Percentiles rank a stretch among this genome's conserved stretches.
Evolutionary conservation across 2,113 vertebrate species (phyloP).

Genomic region (Delphinus delphis): DNA sequence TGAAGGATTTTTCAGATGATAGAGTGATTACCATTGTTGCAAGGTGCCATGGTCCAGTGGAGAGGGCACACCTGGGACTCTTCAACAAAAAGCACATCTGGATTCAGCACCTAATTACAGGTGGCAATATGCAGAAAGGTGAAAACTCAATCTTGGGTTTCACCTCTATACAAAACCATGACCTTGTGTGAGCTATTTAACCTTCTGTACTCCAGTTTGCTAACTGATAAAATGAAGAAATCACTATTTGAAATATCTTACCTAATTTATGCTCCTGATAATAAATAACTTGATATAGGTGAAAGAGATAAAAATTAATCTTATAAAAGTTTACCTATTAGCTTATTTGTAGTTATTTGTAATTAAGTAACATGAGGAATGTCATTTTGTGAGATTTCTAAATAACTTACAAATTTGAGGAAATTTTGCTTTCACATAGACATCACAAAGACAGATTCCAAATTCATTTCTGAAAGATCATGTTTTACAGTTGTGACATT

Average conservation of each 20-base stretch:
- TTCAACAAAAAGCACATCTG: neutral
- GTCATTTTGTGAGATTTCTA: neutral
- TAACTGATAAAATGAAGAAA: neutral
- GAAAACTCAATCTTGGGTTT: neutral
- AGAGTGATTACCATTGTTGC: neutral
- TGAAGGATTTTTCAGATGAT: neutral
- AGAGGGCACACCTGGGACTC: neutral
- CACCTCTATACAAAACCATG: neutral
- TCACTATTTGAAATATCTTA: neutral
- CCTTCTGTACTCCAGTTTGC: neutral
- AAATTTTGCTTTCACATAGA: neutral
- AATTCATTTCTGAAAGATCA: neutral
- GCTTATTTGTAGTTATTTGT: neutral
- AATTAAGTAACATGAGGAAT: neutral
- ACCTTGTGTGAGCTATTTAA: neutral
- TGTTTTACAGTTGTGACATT: neutral
- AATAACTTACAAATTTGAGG: neutral
- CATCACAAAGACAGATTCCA: neutral
- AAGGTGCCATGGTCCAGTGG: neutral
- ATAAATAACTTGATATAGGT: neutral
- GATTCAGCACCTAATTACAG: neutral
- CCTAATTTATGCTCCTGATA: neutral
- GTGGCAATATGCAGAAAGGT: neutral
- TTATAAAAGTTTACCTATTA: neutral
- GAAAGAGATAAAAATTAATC: neutral